Conservation (phyloP, 1,140 invertebrate species). For the Paracyclopina nana region DNA sequence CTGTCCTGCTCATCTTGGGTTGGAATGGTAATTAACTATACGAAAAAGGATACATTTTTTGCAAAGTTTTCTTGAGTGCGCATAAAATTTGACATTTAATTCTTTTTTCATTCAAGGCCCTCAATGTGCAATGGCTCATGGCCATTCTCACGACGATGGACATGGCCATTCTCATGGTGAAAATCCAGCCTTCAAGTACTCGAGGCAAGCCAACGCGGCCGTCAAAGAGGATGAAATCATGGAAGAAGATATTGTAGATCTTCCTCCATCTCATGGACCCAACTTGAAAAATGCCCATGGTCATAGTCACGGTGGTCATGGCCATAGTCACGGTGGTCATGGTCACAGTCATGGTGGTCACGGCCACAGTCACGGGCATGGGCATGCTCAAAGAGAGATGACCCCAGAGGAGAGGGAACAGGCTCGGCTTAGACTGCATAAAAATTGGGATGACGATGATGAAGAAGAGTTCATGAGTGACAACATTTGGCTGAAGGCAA, state of each 20-base stretch:
- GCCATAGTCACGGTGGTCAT: slow-evolving; percentile 20
- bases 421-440: slow-evolving; percentile 37
- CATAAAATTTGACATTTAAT: too few relatives aligned
- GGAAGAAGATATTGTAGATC: slow-evolving; percentile 20
- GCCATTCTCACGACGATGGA: slow-evolving; percentile 24
- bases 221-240: slow-evolving; percentile 1
- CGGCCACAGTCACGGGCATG: slow-evolving; percentile 25
- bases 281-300: too few relatives aligned
- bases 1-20: too few relatives aligned
- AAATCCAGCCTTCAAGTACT: slow-evolving; percentile 48
- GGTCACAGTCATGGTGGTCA: slow-evolving; percentile 24
- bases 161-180: slow-evolving; percentile 27
- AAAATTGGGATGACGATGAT: slow-evolving; percentile 22
- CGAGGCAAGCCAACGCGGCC: slow-evolving; percentile 42
- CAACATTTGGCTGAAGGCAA: slow-evolving; percentile 53
- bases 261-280: slow-evolving; percentile 8
- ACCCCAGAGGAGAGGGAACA: slow-evolving; percentile 50
- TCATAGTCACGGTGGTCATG: slow-evolving; percentile 19
- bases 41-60: too few relatives aligned
- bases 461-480: slow-evolving; percentile 22
- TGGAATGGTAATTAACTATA: too few relatives aligned
- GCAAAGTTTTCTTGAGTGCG: too few relatives aligned
- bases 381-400: slow-evolving; percentile 30
- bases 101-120: too few relatives aligned
- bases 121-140: too few relatives aligned